A percentile compares a stretch with the other conserved stretches of the same genome.
Evolutionary conservation across 2,113 vertebrate species (phyloP).

Genomic region (Pogonocichla stellata): DNA sequence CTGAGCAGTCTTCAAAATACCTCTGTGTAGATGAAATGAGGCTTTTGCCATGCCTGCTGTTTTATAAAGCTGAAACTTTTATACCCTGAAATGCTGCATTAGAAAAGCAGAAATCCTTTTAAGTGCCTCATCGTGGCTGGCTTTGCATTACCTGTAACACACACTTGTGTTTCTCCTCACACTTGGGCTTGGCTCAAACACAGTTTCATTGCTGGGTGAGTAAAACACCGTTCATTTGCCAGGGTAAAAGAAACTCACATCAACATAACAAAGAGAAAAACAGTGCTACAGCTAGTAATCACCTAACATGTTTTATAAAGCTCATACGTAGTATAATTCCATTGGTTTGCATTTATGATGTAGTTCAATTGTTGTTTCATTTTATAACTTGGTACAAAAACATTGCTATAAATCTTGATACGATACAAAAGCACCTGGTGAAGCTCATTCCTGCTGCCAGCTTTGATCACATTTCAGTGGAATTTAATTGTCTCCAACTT

Average conservation of each 20-base stretch:
- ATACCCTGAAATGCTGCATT: neutral
- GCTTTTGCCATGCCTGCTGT: neutral
- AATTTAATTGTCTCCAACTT: neutral
- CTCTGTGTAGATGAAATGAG: neutral
- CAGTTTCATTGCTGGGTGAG: neutral
- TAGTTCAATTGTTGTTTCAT: neutral
- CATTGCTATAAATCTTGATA: neutral
- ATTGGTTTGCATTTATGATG: neutral
- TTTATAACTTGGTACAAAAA: neutral
- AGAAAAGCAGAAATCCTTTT: neutral
- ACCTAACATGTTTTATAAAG: neutral
- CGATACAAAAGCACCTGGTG: neutral
- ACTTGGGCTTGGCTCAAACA: neutral
- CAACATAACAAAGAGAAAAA: neutral
- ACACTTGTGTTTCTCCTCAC: neutral
- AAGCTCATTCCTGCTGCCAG: neutral
- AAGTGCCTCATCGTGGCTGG: neutral
- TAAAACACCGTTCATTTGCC: neutral
- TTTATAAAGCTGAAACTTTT: neutral
- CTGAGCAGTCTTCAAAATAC: neutral
- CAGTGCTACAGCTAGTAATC: neutral
- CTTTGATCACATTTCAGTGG: neutral
- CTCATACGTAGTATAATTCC: neutral
- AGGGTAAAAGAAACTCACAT: neutral
- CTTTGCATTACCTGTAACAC: neutral